A percentile compares a stretch with the other conserved stretches of the same genome.
Conservation (phyloP, 2,888 invertebrate genomes). For the Eledona agricola region DNA sequence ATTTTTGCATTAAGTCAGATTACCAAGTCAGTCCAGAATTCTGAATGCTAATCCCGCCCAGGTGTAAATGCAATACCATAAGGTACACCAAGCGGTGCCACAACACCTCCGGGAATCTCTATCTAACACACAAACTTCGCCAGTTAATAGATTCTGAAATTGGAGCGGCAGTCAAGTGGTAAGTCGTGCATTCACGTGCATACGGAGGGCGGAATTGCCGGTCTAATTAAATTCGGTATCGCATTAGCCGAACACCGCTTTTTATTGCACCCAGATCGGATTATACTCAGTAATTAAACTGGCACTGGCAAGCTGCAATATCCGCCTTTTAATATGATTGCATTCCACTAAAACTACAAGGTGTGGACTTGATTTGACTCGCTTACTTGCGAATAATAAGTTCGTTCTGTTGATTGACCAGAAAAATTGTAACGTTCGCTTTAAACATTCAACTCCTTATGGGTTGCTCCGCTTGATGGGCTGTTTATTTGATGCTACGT, state of each 20-base stretch:
- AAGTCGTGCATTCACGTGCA: slow-evolving; percentile 15
- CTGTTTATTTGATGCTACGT: too few species aligned
- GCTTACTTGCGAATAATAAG: too few species aligned
- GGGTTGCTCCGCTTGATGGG: too few species aligned
- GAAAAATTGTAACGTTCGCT: slow-evolving; percentile 3
- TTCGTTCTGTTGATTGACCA: too few species aligned
- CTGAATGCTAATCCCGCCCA: slow-evolving; percentile 18
- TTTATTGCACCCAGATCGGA: too few species aligned
- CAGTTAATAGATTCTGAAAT: slow-evolving; percentile 31
- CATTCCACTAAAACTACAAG: neutral
- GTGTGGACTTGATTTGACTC: too few species aligned
- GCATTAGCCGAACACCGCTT: neutral
- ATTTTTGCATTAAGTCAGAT: too few species aligned
- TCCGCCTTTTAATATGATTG: too few species aligned
- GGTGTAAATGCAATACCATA: slow-evolving; percentile 24
- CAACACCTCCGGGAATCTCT: slow-evolving; percentile 29
- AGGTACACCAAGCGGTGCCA: slow-evolving; percentile 21
- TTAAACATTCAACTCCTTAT: too few species aligned
- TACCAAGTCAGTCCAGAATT: slow-evolving; percentile 24
- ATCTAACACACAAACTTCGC: slow-evolving; percentile 28
- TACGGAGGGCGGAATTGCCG: slow-evolving; percentile 5
- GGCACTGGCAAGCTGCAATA: too few species aligned
- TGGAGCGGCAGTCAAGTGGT: slow-evolving; percentile 30
- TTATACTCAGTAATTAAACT: too few species aligned
- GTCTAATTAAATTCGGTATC: slow-evolving; percentile 6